Conservation (phyloP, 2,888 invertebrate genomes). For the Cerastoderma edule region DNA sequence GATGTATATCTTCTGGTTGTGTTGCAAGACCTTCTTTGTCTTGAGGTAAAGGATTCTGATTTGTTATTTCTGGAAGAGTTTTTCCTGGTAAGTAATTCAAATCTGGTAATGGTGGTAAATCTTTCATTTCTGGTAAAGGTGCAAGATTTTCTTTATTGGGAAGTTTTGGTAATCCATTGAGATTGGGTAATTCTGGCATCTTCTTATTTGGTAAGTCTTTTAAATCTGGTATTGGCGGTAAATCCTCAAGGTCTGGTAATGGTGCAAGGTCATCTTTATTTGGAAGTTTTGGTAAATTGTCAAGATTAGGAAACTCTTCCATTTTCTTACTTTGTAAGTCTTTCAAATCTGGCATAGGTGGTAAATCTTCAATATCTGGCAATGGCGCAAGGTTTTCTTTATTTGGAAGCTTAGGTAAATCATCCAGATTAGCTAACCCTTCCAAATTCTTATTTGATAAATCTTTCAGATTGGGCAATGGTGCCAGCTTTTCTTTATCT, state of each 20-base stretch:
- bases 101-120: slow-evolving; percentile 31
- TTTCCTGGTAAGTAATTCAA: slow-evolving; percentile 24
- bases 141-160: slow-evolving; percentile 7
- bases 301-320: slow-evolving; percentile 7
- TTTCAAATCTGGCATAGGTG: too few species aligned
- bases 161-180: neutral
- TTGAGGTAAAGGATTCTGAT: slow-evolving; percentile 26
- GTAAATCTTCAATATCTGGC: slow-evolving; percentile 38
- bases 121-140: slow-evolving; percentile 30
- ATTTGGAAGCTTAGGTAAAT: slow-evolving; percentile 23
- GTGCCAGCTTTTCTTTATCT: slow-evolving; percentile 10
- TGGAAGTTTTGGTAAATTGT: slow-evolving; percentile 9
- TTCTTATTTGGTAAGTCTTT: neutral
- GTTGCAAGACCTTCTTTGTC: slow-evolving; percentile 33
- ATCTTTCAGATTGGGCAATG: slow-evolving; percentile 4
- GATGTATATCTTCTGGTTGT: slow-evolving; percentile 22
- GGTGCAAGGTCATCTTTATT: slow-evolving; percentile 14
- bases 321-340: too few species aligned
- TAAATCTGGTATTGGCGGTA: slow-evolving; percentile 25
- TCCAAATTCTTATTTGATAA: too few species aligned
- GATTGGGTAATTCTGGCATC: slow-evolving; percentile 1
- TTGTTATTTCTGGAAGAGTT: slow-evolving; percentile 25
- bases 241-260: slow-evolving; percentile 29
- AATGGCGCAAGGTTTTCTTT: slow-evolving; percentile 21
- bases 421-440: neutral